Evolutionary conservation across 2,888 invertebrate species (phyloP).

Genomic region (Ophion slaviceki): DNA sequence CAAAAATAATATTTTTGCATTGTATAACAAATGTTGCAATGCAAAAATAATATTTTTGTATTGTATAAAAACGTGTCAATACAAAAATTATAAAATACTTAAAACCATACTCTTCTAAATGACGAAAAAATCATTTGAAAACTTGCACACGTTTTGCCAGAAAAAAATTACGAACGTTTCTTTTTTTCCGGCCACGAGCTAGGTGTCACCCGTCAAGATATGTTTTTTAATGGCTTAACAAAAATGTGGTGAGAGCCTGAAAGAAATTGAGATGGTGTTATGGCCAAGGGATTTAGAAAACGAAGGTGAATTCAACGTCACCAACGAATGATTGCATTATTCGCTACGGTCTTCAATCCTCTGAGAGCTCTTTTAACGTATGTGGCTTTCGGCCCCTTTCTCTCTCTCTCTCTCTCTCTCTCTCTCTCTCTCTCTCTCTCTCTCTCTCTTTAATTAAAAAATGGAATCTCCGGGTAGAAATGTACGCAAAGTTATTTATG

Average conservation of each 20-base stretch:
- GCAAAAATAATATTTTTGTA: too few relatives aligned
- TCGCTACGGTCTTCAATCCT: constrained; percentile 19
- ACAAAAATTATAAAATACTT: too few relatives aligned
- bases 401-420: not conserved
- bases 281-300: not conserved
- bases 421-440: not conserved
- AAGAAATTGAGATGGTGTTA: not conserved
- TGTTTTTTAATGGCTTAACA: not conserved
- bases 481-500: constrained; percentile 44
- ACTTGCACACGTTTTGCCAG: too few relatives aligned
- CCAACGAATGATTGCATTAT: constrained; percentile 43
- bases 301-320: constrained; percentile 16
- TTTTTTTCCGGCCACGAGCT: too few relatives aligned
- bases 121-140: too few relatives aligned
- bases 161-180: too few relatives aligned
- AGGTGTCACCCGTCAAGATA: too few relatives aligned
- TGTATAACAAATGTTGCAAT: too few relatives aligned
- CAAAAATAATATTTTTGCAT: too few relatives aligned
- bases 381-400: constrained; percentile 11
- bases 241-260: not conserved
- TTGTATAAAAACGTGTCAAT: too few relatives aligned
- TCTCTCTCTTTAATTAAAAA: constrained; percentile 36
- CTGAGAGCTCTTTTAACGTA: constrained; percentile 23
- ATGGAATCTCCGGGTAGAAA: constrained; percentile 11
- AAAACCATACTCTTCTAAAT: too few relatives aligned